These are phyloP conservation scores for Aporrectodea caliginosa DNA, from an alignment of 1,140 invertebrate genomes.

Conservation along the genomic window DNA sequence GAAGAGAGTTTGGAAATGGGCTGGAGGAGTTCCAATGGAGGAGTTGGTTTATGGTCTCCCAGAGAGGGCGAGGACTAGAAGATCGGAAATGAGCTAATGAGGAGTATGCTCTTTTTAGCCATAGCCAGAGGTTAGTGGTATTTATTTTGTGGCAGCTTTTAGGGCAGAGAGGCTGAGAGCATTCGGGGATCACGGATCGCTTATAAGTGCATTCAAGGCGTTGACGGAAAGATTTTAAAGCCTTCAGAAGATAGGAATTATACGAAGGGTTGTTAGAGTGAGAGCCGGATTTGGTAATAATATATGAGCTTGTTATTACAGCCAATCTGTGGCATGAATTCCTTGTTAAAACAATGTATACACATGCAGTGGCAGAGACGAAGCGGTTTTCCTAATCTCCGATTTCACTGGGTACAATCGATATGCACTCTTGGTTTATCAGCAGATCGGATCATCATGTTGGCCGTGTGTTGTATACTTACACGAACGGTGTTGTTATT, in stretches of 20 bases:
- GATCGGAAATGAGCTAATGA: too few relatives aligned
- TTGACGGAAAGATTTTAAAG: background rate
- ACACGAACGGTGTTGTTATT: background rate
- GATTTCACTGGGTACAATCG: background rate
- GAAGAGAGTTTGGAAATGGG: too few relatives aligned
- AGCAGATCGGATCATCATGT: background rate
- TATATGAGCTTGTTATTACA: background rate
- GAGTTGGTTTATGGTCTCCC: too few relatives aligned
- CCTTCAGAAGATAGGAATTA: background rate
- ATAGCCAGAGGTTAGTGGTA: too few relatives aligned
- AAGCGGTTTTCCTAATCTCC: background rate
- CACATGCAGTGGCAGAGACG: too few relatives aligned
- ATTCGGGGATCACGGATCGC: too few relatives aligned
- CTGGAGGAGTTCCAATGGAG: too few relatives aligned
- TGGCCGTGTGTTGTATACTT: background rate
- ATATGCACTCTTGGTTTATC: background rate
- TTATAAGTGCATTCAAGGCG: background rate
- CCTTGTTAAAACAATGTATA: background rate
- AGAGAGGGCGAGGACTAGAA: too few relatives aligned
- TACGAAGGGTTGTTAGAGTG: background rate
- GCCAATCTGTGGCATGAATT: background rate
- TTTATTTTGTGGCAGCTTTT: too few relatives aligned
- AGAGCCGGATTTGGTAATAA: background rate
- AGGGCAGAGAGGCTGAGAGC: too few relatives aligned
- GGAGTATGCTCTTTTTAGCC: too few relatives aligned